Evolutionary conservation across 2,888 invertebrate genomes (phyloP).

Genomic region (Alentia gelatinosa): DNA sequence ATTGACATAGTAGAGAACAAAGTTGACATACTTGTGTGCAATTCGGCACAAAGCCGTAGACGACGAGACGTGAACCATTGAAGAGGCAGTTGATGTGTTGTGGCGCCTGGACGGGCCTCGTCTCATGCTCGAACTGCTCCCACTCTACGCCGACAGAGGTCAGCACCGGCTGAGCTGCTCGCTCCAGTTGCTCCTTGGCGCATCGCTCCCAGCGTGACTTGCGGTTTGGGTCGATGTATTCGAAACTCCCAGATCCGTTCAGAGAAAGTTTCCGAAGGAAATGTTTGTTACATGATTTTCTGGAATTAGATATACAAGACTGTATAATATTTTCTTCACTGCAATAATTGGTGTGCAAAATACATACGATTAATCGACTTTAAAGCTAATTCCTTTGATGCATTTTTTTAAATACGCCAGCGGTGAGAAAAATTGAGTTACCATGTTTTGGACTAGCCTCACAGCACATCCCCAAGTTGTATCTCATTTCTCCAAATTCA

Average conservation of each 20-base stretch:
- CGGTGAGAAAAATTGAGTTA: too few relatives aligned
- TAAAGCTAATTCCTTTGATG: too few relatives aligned
- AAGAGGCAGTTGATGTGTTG: slow-evolving; percentile 75
- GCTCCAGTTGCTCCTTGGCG: slow-evolving; percentile 66
- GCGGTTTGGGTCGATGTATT: slow-evolving; percentile 72
- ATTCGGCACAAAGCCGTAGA: slow-evolving; percentile 77
- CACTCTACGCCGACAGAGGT: slow-evolving; percentile 76
- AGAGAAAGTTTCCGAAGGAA: slow-evolving; percentile 71
- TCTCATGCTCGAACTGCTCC: slow-evolving; percentile 72
- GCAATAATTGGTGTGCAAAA: too few relatives aligned
- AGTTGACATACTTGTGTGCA: slow-evolving; percentile 71
- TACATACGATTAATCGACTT: too few relatives aligned
- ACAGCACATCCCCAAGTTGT: too few relatives aligned
- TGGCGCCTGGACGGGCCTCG: slow-evolving; percentile 73
- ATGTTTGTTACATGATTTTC: slow-evolving; percentile 72
- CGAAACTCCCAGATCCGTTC: slow-evolving; percentile 74
- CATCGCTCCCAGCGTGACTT: slow-evolving; percentile 73
- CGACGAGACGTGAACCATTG: slow-evolving; percentile 76
- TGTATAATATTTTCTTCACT: too few relatives aligned
- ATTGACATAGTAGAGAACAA: too few relatives aligned
- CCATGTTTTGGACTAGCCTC: too few relatives aligned
- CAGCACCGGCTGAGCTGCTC: slow-evolving; percentile 74
- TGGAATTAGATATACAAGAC: too few relatives aligned
- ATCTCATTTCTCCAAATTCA: too few relatives aligned
- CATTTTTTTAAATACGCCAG: too few relatives aligned